Base-by-base conservation (phyloP, 2,797 vertebrate species). In the Gymnodraco acuticeps region DNA sequence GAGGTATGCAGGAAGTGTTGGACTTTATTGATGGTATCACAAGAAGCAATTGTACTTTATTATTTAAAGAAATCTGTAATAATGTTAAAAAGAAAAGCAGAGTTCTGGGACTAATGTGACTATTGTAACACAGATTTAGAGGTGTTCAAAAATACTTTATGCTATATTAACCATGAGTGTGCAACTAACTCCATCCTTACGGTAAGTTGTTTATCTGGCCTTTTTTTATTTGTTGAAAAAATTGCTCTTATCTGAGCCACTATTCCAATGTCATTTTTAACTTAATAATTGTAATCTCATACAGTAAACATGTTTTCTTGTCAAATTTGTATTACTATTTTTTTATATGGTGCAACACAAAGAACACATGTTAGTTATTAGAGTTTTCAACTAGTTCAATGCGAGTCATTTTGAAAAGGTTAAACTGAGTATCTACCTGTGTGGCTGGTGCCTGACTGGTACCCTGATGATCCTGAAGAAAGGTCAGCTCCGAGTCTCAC, bases 391-490 rank as follows among this genome's bases (percentile, higher is more conserved):
- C 59, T 46, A 38, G 33, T 27, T 27, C 4, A 27, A 27, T 27
- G 33, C 9, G 33, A 38, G 33, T 38, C 33, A 38, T 38, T 38
- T 38, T 38, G 33, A 38, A 38, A 38, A 9, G 33, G 6, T 38
- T 38, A 38, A 38, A 38, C 33, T 38, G 33, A n/a, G 10, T 17
- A 3, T 43, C n/a, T 91, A 97, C 97, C 96, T 91, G 96, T 93
- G 68, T 95, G 93, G 54, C 95, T 96, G 74, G 92, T 87, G 43
- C 89, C 89, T 0, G 95, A 95, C 66, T 95, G 93, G 85, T 91
- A 95, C 31, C 94, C 92, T 0, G 92, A 95, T 0, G 96, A 96
- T 20, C 93, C 94, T 0, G 94, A 95, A 0, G 95, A 95, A 50
- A 95, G 73, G 11, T 95, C 88, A 1, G 82, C 19, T 13, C 83